Conservation (phyloP, 2,797 vertebrate species). For the Rhinella marina region DNA sequence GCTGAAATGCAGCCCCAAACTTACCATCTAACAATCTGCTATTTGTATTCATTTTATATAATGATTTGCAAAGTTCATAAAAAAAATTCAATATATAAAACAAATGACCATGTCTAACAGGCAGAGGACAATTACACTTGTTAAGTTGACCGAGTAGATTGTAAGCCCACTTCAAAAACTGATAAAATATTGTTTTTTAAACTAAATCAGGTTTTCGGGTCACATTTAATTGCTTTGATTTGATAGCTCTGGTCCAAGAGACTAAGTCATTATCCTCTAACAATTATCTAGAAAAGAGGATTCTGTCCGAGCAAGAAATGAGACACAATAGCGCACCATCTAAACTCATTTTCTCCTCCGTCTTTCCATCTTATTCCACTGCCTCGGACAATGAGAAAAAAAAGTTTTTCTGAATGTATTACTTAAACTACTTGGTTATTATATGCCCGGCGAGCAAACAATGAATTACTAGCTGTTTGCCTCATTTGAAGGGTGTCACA, state of each 20-base stretch:
- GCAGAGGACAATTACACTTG: constrained; percentile 14
- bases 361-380: constrained; percentile 2
- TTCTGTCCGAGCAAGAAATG: constrained; percentile 33
- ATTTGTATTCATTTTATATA: background rate
- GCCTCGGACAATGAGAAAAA: constrained; percentile 15
- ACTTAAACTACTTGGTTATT: constrained; percentile 25
- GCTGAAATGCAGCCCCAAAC: background rate
- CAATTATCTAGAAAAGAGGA: constrained; percentile 39
- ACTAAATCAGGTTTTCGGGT: constrained; percentile 40
- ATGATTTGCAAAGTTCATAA: background rate
- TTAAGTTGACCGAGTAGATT: constrained; percentile 51
- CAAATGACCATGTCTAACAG: background rate
- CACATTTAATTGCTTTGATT: constrained; percentile 50
- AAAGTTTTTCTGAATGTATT: constrained; percentile 46
- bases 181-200: constrained; percentile 33
- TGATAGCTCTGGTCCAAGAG: constrained; percentile 15
- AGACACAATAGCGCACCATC: constrained; percentile 3
- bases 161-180: constrained; percentile 42
- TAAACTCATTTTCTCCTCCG: constrained; percentile 5
- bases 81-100: background rate
- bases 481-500: constrained; percentile 17
- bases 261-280: constrained; percentile 49
- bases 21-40: background rate
- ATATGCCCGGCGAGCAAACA: constrained; percentile 27
- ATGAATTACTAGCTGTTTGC: constrained; percentile 29